Conservation (phyloP, 2,888 invertebrate species). For the Aethes cnicana region DNA sequence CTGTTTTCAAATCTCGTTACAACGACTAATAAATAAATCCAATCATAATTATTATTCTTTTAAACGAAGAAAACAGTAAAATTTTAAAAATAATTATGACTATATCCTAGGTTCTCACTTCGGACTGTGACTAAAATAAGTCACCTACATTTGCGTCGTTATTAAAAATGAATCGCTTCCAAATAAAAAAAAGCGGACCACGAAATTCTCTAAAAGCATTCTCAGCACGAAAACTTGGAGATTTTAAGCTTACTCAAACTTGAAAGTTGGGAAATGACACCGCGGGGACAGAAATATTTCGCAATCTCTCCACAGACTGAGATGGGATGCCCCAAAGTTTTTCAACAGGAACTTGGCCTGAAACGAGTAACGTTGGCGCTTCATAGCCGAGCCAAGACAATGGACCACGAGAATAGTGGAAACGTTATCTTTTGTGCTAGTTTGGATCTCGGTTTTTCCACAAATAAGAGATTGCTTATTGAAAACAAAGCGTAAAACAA, state of each 20-base stretch:
- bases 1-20: no score
- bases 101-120: no score
- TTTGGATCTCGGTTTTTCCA: constrained; percentile 38
- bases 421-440: constrained; percentile 56
- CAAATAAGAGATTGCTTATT: constrained; percentile 40
- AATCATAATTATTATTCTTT: no score
- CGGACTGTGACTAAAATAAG: no score
- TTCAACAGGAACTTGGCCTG: constrained; percentile 57
- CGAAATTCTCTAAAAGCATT: constrained; percentile 42
- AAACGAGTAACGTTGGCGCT: constrained; percentile 47
- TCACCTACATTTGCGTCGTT: no score
- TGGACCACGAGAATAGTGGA: constrained; percentile 56
- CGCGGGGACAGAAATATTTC: constrained; percentile 69
- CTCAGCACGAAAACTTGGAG: constrained; percentile 57
- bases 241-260: constrained; percentile 74
- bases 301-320: constrained; percentile 65
- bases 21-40: no score
- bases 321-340: constrained; percentile 63
- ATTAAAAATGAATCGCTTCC: constrained; percentile 7
- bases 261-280: constrained; percentile 76
- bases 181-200: constrained; percentile 37
- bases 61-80: no score
- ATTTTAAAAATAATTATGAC: no score
- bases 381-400: constrained; percentile 56
- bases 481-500: constrained; percentile 17